Evolutionary conservation across 2,888 invertebrate genomes (phyloP).

Genomic region (Agriopis marginaria): DNA sequence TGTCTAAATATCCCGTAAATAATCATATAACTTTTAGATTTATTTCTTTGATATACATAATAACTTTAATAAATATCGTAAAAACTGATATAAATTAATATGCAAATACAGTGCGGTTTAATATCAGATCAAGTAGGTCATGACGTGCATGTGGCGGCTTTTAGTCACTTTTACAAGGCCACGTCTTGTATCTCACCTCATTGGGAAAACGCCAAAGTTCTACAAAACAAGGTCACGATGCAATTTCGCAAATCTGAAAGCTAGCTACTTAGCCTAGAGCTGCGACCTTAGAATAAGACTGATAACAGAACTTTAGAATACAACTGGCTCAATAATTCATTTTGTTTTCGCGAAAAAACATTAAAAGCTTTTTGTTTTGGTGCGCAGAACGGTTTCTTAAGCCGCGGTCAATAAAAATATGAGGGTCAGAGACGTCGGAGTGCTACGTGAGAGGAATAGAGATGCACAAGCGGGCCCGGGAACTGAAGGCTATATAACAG

Average conservation of each 20-base stretch:
- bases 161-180: no score
- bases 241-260: background rate
- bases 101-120: no score
- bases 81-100: no score
- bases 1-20: no score
- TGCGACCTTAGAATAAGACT: background rate
- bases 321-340: slow-evolving; percentile 55
- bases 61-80: no score
- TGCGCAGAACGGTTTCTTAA: slow-evolving; percentile 58
- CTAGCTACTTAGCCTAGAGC: background rate
- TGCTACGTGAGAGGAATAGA: slow-evolving; percentile 60
- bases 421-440: slow-evolving; percentile 53
- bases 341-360: slow-evolving; percentile 57
- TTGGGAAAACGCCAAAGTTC: no score
- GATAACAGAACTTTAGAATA: slow-evolving; percentile 37
- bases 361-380: slow-evolving; percentile 62
- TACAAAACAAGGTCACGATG: background rate
- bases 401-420: slow-evolving; percentile 68
- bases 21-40: no score
- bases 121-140: no score
- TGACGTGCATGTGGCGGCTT: no score
- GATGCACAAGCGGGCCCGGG: slow-evolving; percentile 34
- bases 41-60: no score
- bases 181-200: no score
- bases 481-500: slow-evolving; percentile 7